Conservation (phyloP, 2,888 invertebrate species). For the Diarsia mendica region DNA sequence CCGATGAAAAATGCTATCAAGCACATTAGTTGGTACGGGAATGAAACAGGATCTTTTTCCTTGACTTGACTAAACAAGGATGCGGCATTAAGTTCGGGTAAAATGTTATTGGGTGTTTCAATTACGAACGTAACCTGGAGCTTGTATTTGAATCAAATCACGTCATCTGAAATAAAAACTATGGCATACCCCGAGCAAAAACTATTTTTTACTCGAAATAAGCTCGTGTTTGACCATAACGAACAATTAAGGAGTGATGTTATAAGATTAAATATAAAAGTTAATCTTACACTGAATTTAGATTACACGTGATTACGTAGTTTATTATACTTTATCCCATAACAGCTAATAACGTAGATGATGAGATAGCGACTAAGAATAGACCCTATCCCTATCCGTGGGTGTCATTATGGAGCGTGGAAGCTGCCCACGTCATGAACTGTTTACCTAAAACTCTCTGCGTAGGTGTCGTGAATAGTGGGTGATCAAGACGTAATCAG, state of each 20-base stretch:
- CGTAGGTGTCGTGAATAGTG: conserved; percentile 10
- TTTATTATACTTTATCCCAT: neutral
- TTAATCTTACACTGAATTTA: neutral
- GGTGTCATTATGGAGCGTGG: conserved; percentile 3
- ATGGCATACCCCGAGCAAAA: neutral
- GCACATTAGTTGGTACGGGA: neutral
- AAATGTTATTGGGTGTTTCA: neutral
- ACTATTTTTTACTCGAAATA: neutral
- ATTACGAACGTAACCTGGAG: neutral
- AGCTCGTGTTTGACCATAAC: neutral
- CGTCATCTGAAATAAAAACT: neutral
- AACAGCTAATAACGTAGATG: conserved; percentile 12
- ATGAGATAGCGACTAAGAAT: conserved; percentile 26
- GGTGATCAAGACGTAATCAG: neutral
- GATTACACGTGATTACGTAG: neutral
- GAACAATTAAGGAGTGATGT: neutral
- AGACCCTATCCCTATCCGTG: conserved; percentile 36
- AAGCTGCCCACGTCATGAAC: conserved; percentile 26
- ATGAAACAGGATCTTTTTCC: neutral
- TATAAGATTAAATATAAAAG: neutral
- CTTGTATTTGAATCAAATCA: neutral
- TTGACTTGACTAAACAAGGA: neutral
- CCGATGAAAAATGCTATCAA: neutral
- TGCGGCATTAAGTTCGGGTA: neutral
- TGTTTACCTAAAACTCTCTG: conserved; percentile 25